These are phyloP conservation scores for Cebus imitator DNA, from an alignment of 2,113 vertebrate genomes.

Conservation along the genomic window DNA sequence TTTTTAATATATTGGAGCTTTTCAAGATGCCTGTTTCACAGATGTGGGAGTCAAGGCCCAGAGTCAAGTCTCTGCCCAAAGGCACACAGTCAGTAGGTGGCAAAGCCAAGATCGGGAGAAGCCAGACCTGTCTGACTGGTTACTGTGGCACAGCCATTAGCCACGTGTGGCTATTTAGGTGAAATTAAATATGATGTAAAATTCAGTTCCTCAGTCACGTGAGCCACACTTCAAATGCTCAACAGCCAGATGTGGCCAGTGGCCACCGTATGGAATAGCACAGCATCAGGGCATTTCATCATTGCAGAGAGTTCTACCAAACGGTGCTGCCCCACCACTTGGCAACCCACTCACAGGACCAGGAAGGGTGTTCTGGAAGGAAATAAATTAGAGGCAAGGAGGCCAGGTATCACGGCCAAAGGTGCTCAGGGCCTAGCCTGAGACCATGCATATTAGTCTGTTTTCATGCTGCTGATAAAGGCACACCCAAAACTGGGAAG, in stretches of 20 bases:
- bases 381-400: background rate
- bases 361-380: background rate
- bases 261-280: background rate
- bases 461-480: too few relatives aligned
- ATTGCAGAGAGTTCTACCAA: background rate
- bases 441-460: too few relatives aligned
- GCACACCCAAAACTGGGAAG: too few relatives aligned
- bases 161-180: background rate
- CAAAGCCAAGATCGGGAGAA: background rate
- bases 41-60: background rate
- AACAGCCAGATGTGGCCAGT: background rate
- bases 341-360: background rate
- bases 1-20: too few relatives aligned
- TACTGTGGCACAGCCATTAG: background rate
- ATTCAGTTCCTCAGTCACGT: background rate
- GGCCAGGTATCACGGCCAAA: background rate
- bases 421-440: background rate
- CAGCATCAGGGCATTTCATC: fast-evolving
- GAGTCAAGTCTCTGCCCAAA: too few relatives aligned
- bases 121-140: background rate
- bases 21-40: too few relatives aligned
- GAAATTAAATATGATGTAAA: background rate
- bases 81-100: too few relatives aligned
- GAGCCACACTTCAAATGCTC: background rate
- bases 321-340: fast-evolving